Base-by-base conservation (phyloP, 1,140 invertebrate genomes). In the Arion vulgaris region DNA sequence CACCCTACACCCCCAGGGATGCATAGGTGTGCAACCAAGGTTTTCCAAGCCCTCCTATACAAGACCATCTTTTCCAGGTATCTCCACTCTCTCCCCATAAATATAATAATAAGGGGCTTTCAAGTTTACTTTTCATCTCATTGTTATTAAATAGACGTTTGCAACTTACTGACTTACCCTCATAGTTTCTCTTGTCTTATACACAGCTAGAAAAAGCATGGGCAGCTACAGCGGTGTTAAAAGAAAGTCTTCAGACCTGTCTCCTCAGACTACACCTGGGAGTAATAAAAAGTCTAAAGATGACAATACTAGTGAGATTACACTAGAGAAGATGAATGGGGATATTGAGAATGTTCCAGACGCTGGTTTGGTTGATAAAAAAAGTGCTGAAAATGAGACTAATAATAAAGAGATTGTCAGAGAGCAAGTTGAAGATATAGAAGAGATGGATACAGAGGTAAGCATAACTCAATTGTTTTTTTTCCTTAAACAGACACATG, bases 141-240 rank as follows among this genome's bases (percentile, higher is more conserved):
- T n/a, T n/a, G n/a, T n/a, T n/a, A n/a, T n/a, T n/a, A n/a, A n/a
- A n/a, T n/a, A n/a, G n/a, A n/a, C n/a, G n/a, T n/a, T n/a, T n/a
- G n/a, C n/a, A n/a, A n/a, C n/a, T n/a, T n/a, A n/a, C n/a, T n/a
- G n/a, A n/a, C n/a, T n/a, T n/a, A n/a, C n/a, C n/a, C n/a, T n/a
- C n/a, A n/a, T n/a, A n/a, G n/a, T n/a, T 5, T 45, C 15, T 45
- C 15, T 15, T 45, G 41, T 45, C 15, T 45, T 45, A 45, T 45
- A 7, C 15, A 45, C 82, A 87, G 86, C 86, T 34, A 77, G 86
- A 28, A 87, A 87, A 68, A 86, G 85, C 49, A 78, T 87, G 71
- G 80, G 80, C n/a, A 49, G 39, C 39, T 80, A 73, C 23, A 83
- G 81, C 80, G 80, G 57, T 28, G n/a, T 57, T 34, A 85, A 84